A percentile compares a stretch with the other conserved stretches of the same genome.
Conservation (phyloP, 2,888 invertebrate species). For the Clepsis dumicolana region DNA sequence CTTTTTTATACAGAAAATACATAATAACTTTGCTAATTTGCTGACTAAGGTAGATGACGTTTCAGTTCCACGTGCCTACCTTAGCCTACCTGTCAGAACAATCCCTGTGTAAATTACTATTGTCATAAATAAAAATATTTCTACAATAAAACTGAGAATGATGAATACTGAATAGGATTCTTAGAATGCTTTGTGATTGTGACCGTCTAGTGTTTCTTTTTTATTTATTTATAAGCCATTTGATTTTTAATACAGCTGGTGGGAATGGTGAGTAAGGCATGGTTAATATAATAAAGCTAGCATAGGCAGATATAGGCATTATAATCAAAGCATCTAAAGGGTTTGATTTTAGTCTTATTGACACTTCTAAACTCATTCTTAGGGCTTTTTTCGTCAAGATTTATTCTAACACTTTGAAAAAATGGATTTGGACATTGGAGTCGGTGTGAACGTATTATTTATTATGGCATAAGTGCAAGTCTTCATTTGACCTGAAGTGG, state of each 20-base stretch:
- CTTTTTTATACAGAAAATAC: no score
- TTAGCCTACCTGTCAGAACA: not conserved
- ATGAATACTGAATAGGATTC: conserved; percentile 2
- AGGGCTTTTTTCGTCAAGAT: not conserved
- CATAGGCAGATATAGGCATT: no score
- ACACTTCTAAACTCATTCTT: not conserved
- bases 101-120: not conserved
- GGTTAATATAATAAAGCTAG: no score
- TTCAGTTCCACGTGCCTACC: not conserved
- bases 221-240: not conserved
- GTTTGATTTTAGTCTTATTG: not conserved
- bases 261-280: not conserved
- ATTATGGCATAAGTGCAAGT: no score
- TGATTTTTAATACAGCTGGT: not conserved
- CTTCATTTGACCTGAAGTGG: no score
- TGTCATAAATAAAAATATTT: conserved; percentile 1
- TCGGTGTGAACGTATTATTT: no score
- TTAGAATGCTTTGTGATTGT: conserved; percentile 3
- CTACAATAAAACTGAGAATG: not conserved
- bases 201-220: not conserved
- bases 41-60: not conserved
- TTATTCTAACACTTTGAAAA: not conserved
- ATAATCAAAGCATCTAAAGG: no score
- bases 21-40: no score
- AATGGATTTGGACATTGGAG: no score